Evolutionary conservation across 2,797 vertebrate species (phyloP), one percentile per base, ranked within the genome.

Genomic region (Parauchenoglanis ngamensis): DNA sequence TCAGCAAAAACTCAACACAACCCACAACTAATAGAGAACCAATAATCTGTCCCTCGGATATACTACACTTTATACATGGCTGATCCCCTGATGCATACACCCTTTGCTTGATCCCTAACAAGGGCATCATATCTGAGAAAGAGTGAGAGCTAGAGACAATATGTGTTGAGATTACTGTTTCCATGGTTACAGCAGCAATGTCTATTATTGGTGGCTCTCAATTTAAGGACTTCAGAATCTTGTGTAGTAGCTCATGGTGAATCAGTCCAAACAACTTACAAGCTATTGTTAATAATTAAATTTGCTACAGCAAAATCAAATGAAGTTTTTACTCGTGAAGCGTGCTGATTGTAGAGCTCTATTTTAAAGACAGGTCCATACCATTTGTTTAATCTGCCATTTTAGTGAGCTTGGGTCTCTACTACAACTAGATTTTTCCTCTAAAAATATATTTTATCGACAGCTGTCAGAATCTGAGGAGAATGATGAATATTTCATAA

Each of bases 41-140:
- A 76, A 54, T 76, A 28, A 54, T 19, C 25, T 76, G 49, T 54
- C 73, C 15, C n/a, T 56, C 28, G 15, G n/a, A 59, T 61, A 44
- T 44, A 23, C 57, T 82, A 4, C 7, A 4, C 3, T 49, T 65
- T 63, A 49, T 63, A 11, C 25, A 49, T 49, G 59, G 40, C 59
- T 31, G 23, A 82, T 15, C 40, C n/a, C 15, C 59, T 82, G 28
- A 17, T 31, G 28, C 4, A 0, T 52, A 13, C n/a, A 67, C 80
- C 52, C 31, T 83, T 31, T 8, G 2, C n/a, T 54, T 83, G 52
- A 68, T 83, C 46, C 63, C 81, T 83, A 68, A 52, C 61, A 67
- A 68, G 63, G 81, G 63, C 63, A 83, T 68, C 46, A 67, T 83
- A 67, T 21, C 46, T 52, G n/a, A 67, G 44, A 52, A 83, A 68